A percentile compares a stretch with the other conserved stretches of the same genome.
Conservation (phyloP, 2,113 vertebrate species). For the Thunnus maccoyii region DNA sequence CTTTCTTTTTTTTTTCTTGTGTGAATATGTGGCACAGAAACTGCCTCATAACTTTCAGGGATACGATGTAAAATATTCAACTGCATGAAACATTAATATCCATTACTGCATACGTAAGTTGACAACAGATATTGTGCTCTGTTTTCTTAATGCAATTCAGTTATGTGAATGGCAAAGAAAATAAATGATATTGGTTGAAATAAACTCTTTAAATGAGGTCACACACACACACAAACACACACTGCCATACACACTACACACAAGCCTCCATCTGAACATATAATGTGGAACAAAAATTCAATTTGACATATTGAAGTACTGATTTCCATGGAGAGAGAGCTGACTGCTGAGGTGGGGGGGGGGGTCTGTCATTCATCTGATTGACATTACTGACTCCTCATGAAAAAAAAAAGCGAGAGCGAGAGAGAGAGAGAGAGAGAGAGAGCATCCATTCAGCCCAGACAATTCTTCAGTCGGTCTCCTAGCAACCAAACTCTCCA, state of each 20-base stretch:
- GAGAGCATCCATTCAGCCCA: constrained; percentile 65
- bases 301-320: constrained; percentile 78
- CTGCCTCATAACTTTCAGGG: constrained; percentile 42
- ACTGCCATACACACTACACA: background rate
- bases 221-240: constrained; percentile 41
- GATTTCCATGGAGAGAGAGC: constrained; percentile 74
- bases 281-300: constrained; percentile 70
- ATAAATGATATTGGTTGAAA: constrained; percentile 73
- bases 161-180: constrained; percentile 59
- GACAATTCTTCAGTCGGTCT: constrained; percentile 70
- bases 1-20: background rate
- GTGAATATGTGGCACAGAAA: constrained; percentile 35
- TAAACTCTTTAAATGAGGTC: constrained; percentile 74
- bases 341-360: constrained; percentile 33
- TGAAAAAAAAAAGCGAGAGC: constrained; percentile 23
- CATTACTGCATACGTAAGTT: constrained; percentile 67
- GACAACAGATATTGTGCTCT: constrained; percentile 71
- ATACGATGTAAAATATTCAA: constrained; percentile 66
- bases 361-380: constrained; percentile 65
- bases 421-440: constrained; percentile 5
- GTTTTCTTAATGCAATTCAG: constrained; percentile 68
- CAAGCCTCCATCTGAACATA: constrained; percentile 49
- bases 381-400: constrained; percentile 61
- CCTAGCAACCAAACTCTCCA: constrained; percentile 82
- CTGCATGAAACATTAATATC: constrained; percentile 70